Percentiles rank a stretch among this genome's conserved stretches.
Conservation (phyloP, 2,888 invertebrate genomes). For the Phengaris arion region DNA sequence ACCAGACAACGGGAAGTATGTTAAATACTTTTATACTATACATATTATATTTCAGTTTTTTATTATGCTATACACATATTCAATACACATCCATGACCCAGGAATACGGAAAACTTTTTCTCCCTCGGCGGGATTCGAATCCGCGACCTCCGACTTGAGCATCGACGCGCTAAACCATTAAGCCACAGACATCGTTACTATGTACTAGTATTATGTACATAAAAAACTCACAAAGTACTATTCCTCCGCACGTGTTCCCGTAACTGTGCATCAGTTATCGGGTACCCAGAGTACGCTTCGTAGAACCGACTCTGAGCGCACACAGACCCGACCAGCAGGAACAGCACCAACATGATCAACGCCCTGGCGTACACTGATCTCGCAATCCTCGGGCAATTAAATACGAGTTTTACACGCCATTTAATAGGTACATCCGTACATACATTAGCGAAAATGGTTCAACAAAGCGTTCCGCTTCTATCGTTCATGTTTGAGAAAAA, state of each 20-base stretch:
- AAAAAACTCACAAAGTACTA: constrained; percentile 53
- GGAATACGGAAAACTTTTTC: no score
- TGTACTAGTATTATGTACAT: constrained; percentile 30
- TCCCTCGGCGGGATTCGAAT: no score
- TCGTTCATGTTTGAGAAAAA: neutral
- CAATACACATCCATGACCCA: no score
- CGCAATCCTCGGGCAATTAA: neutral
- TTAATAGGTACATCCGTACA: neutral
- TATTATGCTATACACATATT: no score
- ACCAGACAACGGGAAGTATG: no score
- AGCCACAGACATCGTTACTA: no score
- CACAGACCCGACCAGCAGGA: constrained; percentile 24
- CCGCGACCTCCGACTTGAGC: no score
- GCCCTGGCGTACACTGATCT: neutral
- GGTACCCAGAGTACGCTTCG: constrained; percentile 50
- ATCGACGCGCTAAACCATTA: no score
- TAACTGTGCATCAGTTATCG: constrained; percentile 48
- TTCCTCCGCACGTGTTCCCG: constrained; percentile 50
- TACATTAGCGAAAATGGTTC: neutral
- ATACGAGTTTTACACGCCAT: constrained; percentile 2
- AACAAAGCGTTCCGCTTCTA: neutral
- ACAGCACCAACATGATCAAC: constrained; percentile 17
- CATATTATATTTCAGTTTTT: no score
- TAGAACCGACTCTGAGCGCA: constrained; percentile 40
- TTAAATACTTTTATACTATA: no score